Conservation (phyloP, 2,888 invertebrate species). For the Lasioglossum vierecki region DNA sequence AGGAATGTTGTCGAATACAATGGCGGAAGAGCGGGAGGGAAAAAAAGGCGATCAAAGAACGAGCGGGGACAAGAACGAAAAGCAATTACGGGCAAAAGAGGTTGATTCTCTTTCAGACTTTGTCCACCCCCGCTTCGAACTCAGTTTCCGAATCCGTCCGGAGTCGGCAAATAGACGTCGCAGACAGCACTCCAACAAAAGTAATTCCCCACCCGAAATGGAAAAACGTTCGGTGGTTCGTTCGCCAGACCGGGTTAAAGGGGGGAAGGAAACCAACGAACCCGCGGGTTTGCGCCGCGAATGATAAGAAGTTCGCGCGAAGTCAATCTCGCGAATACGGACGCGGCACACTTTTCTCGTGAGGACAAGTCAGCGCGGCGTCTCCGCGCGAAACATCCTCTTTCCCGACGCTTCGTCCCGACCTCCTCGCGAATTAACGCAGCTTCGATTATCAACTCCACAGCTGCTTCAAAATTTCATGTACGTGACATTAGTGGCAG, state of each 20-base stretch:
- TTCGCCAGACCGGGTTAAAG: not conserved
- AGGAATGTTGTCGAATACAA: constrained; percentile 19
- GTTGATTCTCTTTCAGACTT: constrained; percentile 53
- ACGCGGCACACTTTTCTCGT: constrained; percentile 43
- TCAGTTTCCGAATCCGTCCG: constrained; percentile 43
- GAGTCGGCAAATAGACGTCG: constrained; percentile 54
- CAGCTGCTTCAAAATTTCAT: not conserved
- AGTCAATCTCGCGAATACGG: constrained; percentile 59
- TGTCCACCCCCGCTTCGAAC: constrained; percentile 39
- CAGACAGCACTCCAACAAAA: constrained; percentile 54
- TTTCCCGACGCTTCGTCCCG: not conserved
- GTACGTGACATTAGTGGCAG: not conserved
- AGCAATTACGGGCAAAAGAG: constrained; percentile 45
- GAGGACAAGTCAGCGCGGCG: constrained; percentile 15
- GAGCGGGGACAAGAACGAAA: constrained; percentile 41
- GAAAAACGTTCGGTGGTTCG: constrained; percentile 1
- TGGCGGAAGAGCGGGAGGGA: not conserved
- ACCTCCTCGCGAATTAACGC: not conserved
- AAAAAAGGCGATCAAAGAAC: constrained; percentile 31
- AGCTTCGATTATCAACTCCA: not conserved
- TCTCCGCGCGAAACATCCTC: not conserved
- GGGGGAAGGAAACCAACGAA: not conserved
- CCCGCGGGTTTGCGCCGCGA: constrained; percentile 44
- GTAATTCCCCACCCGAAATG: constrained; percentile 50
- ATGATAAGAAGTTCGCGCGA: constrained; percentile 59